A percentile compares a stretch with the other conserved stretches of the same genome.
Conservation (phyloP, 2,888 invertebrate genomes). For the Strigamia transsilvanica region DNA sequence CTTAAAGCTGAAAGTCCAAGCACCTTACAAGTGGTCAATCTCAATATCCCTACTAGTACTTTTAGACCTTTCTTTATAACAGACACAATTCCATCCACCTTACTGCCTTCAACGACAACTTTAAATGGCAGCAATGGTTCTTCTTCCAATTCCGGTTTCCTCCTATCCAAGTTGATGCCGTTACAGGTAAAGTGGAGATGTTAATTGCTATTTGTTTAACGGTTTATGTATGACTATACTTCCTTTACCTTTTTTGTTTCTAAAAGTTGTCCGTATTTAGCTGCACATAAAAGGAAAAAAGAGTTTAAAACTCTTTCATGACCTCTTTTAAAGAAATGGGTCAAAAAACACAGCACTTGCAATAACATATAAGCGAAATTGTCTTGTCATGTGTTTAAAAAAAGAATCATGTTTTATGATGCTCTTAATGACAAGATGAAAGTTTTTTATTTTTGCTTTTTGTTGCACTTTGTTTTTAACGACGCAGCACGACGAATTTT, state of each 20-base stretch:
- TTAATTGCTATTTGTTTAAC: background rate
- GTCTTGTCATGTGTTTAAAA: constrained; percentile 5
- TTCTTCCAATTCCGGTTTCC: background rate
- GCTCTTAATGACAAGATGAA: background rate
- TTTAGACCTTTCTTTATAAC: constrained; percentile 26
- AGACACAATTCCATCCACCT: background rate
- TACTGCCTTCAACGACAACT: background rate
- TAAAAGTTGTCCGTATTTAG: background rate
- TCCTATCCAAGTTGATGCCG: background rate
- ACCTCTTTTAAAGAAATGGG: constrained; percentile 21
- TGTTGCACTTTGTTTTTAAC: background rate
- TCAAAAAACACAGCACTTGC: constrained; percentile 25
- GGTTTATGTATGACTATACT: background rate
- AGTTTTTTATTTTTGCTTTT: background rate
- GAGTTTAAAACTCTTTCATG: constrained; percentile 20
- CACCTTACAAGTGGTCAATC: constrained; percentile 21
- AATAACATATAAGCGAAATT: constrained; percentile 26
- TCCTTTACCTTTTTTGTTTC: constrained; percentile 10
- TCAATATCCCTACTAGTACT: background rate
- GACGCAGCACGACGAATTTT: background rate
- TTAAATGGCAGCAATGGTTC: background rate
- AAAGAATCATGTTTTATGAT: background rate
- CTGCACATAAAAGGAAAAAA: constrained; percentile 18
- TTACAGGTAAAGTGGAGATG: background rate
- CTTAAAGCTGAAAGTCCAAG: constrained; percentile 1